These are phyloP conservation scores for Oophaga sylvatica DNA, from an alignment of 2,797 vertebrate species.

Conservation along the genomic window DNA sequence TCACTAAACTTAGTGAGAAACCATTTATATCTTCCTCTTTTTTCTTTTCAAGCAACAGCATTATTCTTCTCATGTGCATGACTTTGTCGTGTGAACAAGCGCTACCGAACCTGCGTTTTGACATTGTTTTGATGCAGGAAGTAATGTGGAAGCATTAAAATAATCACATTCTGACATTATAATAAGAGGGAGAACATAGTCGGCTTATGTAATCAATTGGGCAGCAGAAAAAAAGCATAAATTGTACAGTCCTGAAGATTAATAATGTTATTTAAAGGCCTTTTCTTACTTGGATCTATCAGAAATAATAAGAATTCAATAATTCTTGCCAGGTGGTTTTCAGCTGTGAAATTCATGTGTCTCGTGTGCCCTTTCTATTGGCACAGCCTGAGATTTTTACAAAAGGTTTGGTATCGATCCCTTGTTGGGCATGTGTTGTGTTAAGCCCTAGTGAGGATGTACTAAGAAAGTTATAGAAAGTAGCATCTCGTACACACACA, in stretches of 20 bases:
- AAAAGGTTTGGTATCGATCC: constrained; percentile 42
- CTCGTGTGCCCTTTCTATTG: constrained; percentile 9
- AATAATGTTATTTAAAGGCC: background rate
- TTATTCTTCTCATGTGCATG: too few species aligned
- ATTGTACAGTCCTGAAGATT: background rate
- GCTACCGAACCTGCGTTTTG: too few species aligned
- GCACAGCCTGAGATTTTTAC: constrained; percentile 2
- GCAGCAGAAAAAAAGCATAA: background rate
- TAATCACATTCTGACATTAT: background rate
- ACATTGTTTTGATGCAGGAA: background rate
- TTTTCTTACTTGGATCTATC: background rate
- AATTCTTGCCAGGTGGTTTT: background rate
- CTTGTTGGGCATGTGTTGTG: background rate
- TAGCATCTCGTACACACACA: background rate
- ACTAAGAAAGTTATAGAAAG: background rate
- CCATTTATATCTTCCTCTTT: too few species aligned
- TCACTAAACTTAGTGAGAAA: too few species aligned
- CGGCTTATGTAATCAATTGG: background rate
- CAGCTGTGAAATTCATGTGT: background rate
- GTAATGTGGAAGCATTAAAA: background rate
- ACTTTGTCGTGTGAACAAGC: too few species aligned
- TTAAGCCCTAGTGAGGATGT: background rate
- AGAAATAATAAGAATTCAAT: constrained; percentile 24
- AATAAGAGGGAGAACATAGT: background rate
- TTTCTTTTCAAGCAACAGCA: too few species aligned